A percentile compares a stretch with the other conserved stretches of the same genome.
These are phyloP conservation scores for Capreolus pygargus DNA, from an alignment of 2,113 vertebrate genomes.

Conservation along the genomic window DNA sequence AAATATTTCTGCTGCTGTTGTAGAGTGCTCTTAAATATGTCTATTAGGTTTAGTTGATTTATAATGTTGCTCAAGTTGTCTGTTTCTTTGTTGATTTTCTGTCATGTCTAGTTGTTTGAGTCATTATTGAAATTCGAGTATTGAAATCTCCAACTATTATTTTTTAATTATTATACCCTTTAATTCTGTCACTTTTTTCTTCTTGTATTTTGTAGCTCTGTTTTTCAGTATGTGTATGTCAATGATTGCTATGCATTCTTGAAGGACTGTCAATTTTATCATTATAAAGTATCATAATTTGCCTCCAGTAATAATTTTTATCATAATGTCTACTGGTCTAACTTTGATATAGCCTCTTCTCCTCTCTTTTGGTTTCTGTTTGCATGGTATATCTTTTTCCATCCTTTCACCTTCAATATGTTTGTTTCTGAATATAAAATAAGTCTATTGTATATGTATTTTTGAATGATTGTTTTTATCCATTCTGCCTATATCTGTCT, in stretches of 20 bases:
- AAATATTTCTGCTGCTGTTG: background rate
- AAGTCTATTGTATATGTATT: background rate
- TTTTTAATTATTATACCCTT: background rate
- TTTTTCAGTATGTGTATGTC: background rate
- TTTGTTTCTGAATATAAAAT: background rate
- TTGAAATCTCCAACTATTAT: background rate
- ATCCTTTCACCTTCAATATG: background rate
- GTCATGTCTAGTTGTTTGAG: background rate
- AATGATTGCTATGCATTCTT: background rate
- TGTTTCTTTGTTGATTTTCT: background rate
- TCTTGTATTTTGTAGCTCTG: background rate
- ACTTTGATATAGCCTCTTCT: background rate
- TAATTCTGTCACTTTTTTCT: background rate
- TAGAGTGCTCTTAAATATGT: background rate
- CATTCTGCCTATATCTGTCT: background rate
- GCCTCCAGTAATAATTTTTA: background rate
- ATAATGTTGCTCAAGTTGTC: background rate
- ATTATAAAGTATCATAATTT: background rate
- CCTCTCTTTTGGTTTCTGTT: background rate
- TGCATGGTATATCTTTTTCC: background rate
- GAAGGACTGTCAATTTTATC: background rate
- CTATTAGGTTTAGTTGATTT: background rate
- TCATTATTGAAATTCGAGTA: background rate
- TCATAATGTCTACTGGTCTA: background rate
- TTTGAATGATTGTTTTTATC: background rate